These are phyloP conservation scores for Bostrychus sinensis DNA, from an alignment of 2,113 vertebrate species.

Conservation along the genomic window DNA sequence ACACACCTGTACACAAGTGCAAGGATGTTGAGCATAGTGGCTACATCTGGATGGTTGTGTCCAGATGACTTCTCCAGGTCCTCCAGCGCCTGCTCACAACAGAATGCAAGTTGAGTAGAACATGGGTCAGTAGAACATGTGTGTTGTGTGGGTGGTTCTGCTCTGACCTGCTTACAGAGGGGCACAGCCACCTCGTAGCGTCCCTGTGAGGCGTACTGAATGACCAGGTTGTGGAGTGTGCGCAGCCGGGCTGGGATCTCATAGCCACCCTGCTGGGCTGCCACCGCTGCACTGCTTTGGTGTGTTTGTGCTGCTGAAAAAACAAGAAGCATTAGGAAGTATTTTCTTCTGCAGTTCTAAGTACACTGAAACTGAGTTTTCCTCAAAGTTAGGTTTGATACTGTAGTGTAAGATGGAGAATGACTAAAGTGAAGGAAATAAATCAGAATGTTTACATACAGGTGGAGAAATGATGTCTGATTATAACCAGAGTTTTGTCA, in stretches of 20 bases:
- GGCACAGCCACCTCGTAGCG: conserved; percentile 90
- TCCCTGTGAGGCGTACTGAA: conserved; percentile 89
- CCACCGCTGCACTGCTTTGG: conserved; percentile 72
- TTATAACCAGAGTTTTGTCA: too few relatives aligned
- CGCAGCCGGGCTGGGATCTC: conserved; percentile 88
- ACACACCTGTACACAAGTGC: conserved; percentile 88
- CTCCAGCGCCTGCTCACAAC: conserved; percentile 80
- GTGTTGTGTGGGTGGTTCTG: too few relatives aligned
- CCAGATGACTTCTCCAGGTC: conserved; percentile 89
- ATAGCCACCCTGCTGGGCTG: conserved; percentile 86
- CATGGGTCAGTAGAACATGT: background rate
- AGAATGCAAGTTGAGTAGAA: background rate
- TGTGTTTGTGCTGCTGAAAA: conserved; percentile 61
- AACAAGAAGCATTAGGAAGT: too few relatives aligned
- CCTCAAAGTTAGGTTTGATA: too few relatives aligned
- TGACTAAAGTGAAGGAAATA: too few relatives aligned
- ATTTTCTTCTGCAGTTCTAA: too few relatives aligned
- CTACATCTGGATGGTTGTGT: conserved; percentile 89
- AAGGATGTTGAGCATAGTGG: conserved; percentile 91
- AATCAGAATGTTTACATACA: too few relatives aligned
- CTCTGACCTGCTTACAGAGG: conserved; percentile 82
- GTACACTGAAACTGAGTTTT: too few relatives aligned
- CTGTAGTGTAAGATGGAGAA: too few relatives aligned
- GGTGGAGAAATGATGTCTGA: too few relatives aligned
- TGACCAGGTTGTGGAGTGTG: conserved; percentile 89